Conservation (phyloP, 2,797 vertebrate genomes). For the Cryptoblepharus egeriae region DNA sequence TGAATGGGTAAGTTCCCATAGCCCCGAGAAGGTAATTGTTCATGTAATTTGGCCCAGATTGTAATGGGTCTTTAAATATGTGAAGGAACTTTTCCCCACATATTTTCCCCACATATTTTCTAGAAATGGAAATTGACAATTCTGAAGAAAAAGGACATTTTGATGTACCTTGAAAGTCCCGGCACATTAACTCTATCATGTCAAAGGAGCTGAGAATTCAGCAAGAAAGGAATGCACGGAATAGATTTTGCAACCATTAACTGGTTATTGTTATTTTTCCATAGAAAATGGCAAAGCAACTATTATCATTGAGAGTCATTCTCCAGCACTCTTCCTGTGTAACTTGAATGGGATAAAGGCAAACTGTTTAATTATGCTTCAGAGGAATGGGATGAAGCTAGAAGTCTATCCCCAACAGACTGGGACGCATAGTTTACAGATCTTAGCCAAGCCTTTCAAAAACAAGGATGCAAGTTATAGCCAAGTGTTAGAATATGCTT, state of each 20-base stretch:
- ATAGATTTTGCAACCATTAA: background rate
- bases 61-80: background rate
- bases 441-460: conserved; percentile 75
- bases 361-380: conserved; percentile 74
- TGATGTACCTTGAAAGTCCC: background rate
- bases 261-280: background rate
- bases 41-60: background rate
- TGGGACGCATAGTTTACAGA: conserved; percentile 78
- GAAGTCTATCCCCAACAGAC: conserved; percentile 77
- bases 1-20: no score
- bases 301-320: conserved; percentile 72
- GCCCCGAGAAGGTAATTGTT: background rate
- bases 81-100: background rate
- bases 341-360: conserved; percentile 73
- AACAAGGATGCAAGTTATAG: conserved; percentile 64
- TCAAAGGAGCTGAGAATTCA: background rate
- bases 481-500: conserved; percentile 70
- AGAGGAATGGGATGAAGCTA: conserved; percentile 74
- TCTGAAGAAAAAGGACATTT: background rate
- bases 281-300: conserved; percentile 79
- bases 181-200: background rate
- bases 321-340: conserved; percentile 69
- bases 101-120: background rate
- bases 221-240: background rate
- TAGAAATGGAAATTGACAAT: background rate